Evolutionary conservation across 2,797 vertebrate genomes (phyloP).

Genomic region (Nannoperca australis): DNA sequence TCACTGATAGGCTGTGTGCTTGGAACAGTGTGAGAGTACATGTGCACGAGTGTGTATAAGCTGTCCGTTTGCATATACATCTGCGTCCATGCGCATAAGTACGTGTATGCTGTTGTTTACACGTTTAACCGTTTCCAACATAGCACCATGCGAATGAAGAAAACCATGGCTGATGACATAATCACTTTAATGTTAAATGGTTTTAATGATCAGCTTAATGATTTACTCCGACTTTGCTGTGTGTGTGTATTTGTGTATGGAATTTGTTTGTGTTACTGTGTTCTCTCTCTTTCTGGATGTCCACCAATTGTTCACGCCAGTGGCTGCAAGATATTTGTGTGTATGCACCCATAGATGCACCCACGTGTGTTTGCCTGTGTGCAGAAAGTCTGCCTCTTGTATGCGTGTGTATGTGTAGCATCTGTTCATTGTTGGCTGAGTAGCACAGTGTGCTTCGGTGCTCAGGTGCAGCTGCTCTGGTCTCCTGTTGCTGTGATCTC

Average conservation of each 20-base stretch:
- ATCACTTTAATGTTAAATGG: slow-evolving; percentile 39
- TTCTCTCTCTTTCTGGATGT: slow-evolving; percentile 29
- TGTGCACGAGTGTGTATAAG: background rate
- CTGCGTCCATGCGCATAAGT: slow-evolving; percentile 18
- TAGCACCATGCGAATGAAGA: slow-evolving; percentile 9
- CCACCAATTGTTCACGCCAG: slow-evolving; percentile 36
- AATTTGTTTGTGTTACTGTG: slow-evolving; percentile 31
- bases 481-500: slow-evolving; percentile 83
- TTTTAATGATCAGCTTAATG: slow-evolving; percentile 46
- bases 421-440: slow-evolving; percentile 68
- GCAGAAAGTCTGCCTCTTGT: slow-evolving; percentile 9
- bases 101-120: background rate
- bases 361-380: slow-evolving; percentile 14
- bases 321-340: slow-evolving; percentile 28
- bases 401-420: slow-evolving; percentile 50
- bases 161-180: slow-evolving; percentile 31
- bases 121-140: slow-evolving; percentile 3
- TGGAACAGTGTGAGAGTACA: background rate
- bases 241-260: slow-evolving; percentile 24
- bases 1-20: slow-evolving; percentile 30
- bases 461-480: slow-evolving; percentile 78
- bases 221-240: slow-evolving; percentile 34
- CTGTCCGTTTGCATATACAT: slow-evolving; percentile 10
- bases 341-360: slow-evolving; percentile 5
- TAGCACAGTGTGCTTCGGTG: slow-evolving; percentile 51